Percentiles rank a stretch among this genome's conserved stretches.
Conservation (phyloP, 2,888 invertebrate species). For the Coleophora flavipennella region DNA sequence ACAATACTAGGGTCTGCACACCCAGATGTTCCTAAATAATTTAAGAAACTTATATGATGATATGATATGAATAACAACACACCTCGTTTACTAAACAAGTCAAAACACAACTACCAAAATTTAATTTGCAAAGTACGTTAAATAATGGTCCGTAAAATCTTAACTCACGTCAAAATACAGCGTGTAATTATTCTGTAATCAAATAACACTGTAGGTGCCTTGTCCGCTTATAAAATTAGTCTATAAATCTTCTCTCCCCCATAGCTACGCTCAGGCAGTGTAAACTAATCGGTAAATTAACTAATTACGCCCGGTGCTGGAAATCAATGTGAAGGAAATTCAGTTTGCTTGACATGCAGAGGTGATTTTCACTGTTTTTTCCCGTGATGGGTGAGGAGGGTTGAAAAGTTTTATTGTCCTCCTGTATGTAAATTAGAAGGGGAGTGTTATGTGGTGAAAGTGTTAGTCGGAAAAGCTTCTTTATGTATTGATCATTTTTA, state of each 20-base stretch:
- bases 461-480: too few species aligned
- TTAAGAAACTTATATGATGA: too few species aligned
- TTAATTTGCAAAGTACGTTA: neutral
- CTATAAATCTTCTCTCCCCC: constrained; percentile 44
- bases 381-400: constrained; percentile 25
- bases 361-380: constrained; percentile 39
- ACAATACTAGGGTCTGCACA: too few species aligned
- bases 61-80: too few species aligned
- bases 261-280: constrained; percentile 32
- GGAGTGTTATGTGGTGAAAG: too few species aligned
- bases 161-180: neutral
- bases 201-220: constrained; percentile 26
- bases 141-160: too few species aligned
- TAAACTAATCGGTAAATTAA: constrained; percentile 61
- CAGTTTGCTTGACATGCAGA: constrained; percentile 47
- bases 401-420: constrained; percentile 22
- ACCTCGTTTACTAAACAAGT: too few species aligned
- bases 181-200: constrained; percentile 24
- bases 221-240: constrained; percentile 35
- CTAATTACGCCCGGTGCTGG: constrained; percentile 49
- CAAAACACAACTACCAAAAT: constrained; percentile 1
- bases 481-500: too few species aligned
- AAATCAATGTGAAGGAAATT: constrained; percentile 62
- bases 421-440: too few species aligned
- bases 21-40: too few species aligned